Evolutionary conservation across 2,888 invertebrate genomes (phyloP).

Genomic region (Drosophila austrosaltans): DNA sequence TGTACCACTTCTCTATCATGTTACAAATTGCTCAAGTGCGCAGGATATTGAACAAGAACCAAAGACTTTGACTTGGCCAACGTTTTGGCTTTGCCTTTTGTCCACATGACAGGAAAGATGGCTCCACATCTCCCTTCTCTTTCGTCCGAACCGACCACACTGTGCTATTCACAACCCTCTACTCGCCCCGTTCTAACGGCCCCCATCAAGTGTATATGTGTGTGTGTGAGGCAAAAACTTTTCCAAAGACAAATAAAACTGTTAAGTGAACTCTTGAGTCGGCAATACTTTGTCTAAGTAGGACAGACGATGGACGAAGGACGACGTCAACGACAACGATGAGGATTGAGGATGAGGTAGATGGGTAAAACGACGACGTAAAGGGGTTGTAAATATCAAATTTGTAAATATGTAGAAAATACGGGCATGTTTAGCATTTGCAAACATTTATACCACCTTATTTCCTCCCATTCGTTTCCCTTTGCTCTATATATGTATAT

Average conservation of each 20-base stretch:
- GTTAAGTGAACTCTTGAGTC: conserved; percentile 77
- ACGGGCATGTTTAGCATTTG: conserved; percentile 77
- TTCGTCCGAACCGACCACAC: background rate
- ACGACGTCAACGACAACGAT: conserved; percentile 3
- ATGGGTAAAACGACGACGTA: conserved; percentile 12
- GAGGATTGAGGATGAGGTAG: background rate
- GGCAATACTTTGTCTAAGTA: conserved; percentile 44
- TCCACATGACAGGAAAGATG: conserved; percentile 61
- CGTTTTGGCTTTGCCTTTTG: conserved; percentile 60
- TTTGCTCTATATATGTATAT: background rate
- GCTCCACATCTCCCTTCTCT: conserved; percentile 3
- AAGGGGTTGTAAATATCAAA: conserved; percentile 74
- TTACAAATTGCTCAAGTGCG: conserved; percentile 75
- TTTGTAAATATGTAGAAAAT: conserved; percentile 78
- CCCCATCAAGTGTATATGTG: conserved; percentile 39
- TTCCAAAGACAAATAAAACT: conserved; percentile 78
- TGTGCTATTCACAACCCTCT: background rate
- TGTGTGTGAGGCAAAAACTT: conserved; percentile 57
- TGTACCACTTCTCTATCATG: conserved; percentile 64
- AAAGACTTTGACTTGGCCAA: conserved; percentile 62
- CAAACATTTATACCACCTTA: conserved; percentile 60
- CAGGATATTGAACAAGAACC: conserved; percentile 60
- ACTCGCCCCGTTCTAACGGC: background rate
- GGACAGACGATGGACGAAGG: conserved; percentile 32
- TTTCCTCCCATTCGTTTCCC: background rate